Evolutionary conservation across 2,113 vertebrate species (phyloP), one percentile per base, ranked within the genome.

Genomic region (Scomber colias): DNA sequence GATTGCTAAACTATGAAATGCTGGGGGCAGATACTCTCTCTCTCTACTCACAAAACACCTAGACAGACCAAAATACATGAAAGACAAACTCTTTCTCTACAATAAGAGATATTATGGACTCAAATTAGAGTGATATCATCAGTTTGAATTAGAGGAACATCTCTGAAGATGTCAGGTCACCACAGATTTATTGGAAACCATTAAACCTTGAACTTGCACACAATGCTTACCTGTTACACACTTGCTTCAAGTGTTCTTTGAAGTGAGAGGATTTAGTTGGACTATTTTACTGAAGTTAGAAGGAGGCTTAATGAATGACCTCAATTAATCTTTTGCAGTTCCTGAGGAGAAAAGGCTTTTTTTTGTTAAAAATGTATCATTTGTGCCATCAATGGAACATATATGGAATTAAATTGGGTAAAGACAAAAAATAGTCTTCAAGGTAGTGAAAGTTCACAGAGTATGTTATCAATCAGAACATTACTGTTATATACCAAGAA

Each of bases 241-340:
- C 19, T 65, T 56, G 8, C 14, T 19, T 30, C 13, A 5, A 24
- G 51, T 14, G 10, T 48, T 62, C 21, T 31, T 63, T 71, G 57
- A 71, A 63, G 57, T 55, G 49, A 21, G 40, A 21, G 30, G 24
- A 15, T 62, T 51, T 14, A 49, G 53, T 24, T 40, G 16, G 40
- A 57, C 60, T 60, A 55, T 2, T 51, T 54, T 27, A 30, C 3
- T 30, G 5, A 48, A 35, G 5, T 56, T 50, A 60, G 30, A 61
- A 21, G 4, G 14, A 68, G 13, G 19, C 13, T 45, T 45, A 45
- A 61, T 67, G 31, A 46, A 19, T 68, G 27, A 63, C 57, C 49
- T 49, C 67, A 70, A 17, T 48, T 63, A 71, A 70, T 62, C 49
- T 45, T 63, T 46, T 30, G 19, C 2, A 27, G 21, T 17, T 65